Evolutionary conservation across 1,140 invertebrate species (phyloP).

Genomic region (Gonioctena quinquepunctata): DNA sequence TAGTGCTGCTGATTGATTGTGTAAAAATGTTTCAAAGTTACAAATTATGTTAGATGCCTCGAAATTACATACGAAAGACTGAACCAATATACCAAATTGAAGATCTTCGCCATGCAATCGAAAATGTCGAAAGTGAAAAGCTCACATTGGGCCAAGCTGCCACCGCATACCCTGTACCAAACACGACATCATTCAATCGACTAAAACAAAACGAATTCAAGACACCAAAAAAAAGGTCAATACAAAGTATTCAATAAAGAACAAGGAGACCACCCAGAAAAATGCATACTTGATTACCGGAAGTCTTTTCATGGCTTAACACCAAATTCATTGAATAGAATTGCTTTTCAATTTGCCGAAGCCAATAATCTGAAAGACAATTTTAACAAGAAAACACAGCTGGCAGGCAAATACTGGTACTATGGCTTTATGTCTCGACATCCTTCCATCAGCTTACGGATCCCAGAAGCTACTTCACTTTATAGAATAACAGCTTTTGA

Average conservation of each 20-base stretch:
- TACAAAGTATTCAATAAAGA: background rate
- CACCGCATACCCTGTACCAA: background rate
- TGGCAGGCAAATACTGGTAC: no score
- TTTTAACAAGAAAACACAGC: background rate
- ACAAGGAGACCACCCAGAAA: background rate
- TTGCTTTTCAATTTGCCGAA: background rate
- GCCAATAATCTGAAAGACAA: background rate
- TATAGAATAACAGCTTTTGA: no score
- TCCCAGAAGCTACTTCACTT: no score
- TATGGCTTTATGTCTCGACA: no score
- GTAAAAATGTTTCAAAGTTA: background rate
- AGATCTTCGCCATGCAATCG: background rate
- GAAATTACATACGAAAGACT: background rate
- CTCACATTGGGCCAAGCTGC: background rate
- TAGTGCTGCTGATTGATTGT: slow-evolving; percentile 6
- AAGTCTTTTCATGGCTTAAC: background rate
- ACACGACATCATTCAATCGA: background rate
- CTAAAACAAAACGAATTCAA: background rate
- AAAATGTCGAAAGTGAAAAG: background rate
- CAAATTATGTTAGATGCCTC: background rate
- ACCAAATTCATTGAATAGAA: background rate
- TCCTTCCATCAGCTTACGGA: no score
- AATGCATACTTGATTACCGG: background rate
- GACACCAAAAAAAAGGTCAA: background rate
- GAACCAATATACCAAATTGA: background rate